Conservation (phyloP, 2,113 vertebrate genomes). For the Todiramphus saurophagus region DNA sequence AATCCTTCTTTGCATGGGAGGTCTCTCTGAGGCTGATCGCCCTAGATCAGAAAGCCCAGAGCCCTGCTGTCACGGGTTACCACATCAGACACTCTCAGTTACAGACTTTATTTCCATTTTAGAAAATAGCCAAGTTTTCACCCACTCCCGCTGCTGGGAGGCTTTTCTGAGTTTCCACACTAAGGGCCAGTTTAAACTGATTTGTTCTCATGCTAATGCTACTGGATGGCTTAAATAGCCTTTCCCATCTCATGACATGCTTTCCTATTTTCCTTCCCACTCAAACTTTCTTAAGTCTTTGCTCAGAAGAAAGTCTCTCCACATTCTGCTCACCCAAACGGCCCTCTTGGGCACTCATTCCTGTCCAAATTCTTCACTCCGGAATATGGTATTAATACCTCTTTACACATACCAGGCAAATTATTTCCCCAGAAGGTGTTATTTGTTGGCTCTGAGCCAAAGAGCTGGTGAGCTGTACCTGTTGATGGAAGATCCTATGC, state of each 20-base stretch:
- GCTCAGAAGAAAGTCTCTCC: background rate
- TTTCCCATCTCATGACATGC: background rate
- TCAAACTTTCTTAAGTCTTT: background rate
- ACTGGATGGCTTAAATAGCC: background rate
- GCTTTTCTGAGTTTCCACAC: constrained; percentile 41
- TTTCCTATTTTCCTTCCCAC: constrained; percentile 10
- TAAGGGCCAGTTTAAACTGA: background rate
- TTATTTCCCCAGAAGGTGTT: background rate
- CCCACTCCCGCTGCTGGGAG: background rate
- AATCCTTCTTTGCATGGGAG: background rate
- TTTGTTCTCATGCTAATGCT: background rate
- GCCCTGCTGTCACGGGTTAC: constrained; percentile 22
- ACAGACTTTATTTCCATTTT: background rate
- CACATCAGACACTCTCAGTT: constrained; percentile 17
- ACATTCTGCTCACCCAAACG: background rate
- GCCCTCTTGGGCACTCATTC: background rate
- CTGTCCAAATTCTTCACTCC: background rate
- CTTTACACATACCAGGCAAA: background rate
- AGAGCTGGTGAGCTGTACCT: background rate
- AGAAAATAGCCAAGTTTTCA: background rate
- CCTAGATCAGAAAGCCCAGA: background rate
- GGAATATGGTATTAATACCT: background rate
- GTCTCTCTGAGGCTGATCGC: background rate
- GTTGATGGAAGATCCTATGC: background rate
- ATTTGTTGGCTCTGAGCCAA: background rate